A percentile compares a stretch with the other conserved stretches of the same genome.
These are phyloP conservation scores for Cartodere bifasciata DNA, from an alignment of 2,888 invertebrate species.

Conservation along the genomic window DNA sequence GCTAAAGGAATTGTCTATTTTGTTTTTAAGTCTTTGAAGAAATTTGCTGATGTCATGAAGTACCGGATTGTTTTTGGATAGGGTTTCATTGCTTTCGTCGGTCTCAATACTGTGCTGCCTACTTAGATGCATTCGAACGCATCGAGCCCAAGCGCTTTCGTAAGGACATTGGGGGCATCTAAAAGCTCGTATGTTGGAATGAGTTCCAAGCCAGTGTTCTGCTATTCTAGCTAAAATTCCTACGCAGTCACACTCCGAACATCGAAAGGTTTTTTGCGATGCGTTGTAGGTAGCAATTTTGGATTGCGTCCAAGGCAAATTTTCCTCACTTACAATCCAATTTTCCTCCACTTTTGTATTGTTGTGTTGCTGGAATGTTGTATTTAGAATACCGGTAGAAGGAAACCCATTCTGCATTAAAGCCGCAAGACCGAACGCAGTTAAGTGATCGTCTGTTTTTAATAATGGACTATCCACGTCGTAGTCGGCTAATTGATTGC, in stretches of 20 bases:
- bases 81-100: constrained; percentile 42
- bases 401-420: constrained; percentile 65
- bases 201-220: constrained; percentile 67
- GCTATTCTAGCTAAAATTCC: constrained; percentile 61
- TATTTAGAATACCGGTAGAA: constrained; percentile 49
- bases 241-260: constrained; percentile 63
- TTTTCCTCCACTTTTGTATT: constrained; percentile 30
- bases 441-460: constrained; percentile 60
- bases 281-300: constrained; percentile 72
- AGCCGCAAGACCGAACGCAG: constrained; percentile 61
- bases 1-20: constrained; percentile 39
- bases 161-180: constrained; percentile 58
- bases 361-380: constrained; percentile 39
- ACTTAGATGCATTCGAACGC: constrained; percentile 58
- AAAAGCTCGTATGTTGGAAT: constrained; percentile 51
- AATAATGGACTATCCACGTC: constrained; percentile 37
- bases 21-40: constrained; percentile 52
- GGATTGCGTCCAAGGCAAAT: constrained; percentile 62
- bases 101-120: constrained; percentile 58
- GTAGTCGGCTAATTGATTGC: constrained; percentile 37
- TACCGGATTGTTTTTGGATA: constrained; percentile 59
- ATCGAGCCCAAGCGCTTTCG: constrained; percentile 63
- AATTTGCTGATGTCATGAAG: constrained; percentile 61
- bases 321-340: constrained; percentile 61
- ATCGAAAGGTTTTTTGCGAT: constrained; percentile 60